A percentile compares a stretch with the other conserved stretches of the same genome.
phyloP scores from a whole-genome alignment of 2,797 vertebrate genomes.

The Helostoma temminkii region DNA sequence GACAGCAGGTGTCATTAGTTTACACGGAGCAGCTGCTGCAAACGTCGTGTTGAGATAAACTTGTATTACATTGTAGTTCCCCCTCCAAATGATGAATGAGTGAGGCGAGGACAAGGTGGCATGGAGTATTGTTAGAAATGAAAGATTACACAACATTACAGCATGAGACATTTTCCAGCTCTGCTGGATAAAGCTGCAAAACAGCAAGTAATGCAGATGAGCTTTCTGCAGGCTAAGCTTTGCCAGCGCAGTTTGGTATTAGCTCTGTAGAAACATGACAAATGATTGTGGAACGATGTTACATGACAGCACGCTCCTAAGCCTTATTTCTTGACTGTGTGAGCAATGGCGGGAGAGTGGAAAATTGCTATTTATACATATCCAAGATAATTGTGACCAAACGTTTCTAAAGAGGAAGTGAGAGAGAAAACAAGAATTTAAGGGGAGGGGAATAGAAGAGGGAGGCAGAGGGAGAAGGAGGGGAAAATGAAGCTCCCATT shows the following conservation, averaged over 20 bases:
- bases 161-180: neutral
- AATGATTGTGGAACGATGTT: slow-evolving; percentile 1
- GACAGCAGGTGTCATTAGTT: slow-evolving; percentile 6
- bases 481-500: slow-evolving; percentile 65
- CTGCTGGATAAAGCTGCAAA: neutral
- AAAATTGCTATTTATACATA: slow-evolving; percentile 63
- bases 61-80: neutral
- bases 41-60: neutral
- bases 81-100: slow-evolving; percentile 2
- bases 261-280: slow-evolving; percentile 12
- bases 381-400: slow-evolving; percentile 46
- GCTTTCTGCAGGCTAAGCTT: neutral
- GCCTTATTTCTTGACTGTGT: slow-evolving; percentile 19
- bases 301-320: slow-evolving; percentile 38
- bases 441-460: slow-evolving; percentile 18
- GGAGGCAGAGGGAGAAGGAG: slow-evolving; percentile 17
- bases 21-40: slow-evolving; percentile 8
- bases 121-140: neutral
- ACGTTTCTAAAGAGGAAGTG: slow-evolving; percentile 67
- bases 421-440: slow-evolving; percentile 58
- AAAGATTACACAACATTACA: neutral
- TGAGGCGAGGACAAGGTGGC: neutral
- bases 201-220: neutral
- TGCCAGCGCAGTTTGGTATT: neutral
- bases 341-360: slow-evolving; percentile 30